Conservation (phyloP, 2,797 vertebrate species). For the Sciaenops ocellatus region DNA sequence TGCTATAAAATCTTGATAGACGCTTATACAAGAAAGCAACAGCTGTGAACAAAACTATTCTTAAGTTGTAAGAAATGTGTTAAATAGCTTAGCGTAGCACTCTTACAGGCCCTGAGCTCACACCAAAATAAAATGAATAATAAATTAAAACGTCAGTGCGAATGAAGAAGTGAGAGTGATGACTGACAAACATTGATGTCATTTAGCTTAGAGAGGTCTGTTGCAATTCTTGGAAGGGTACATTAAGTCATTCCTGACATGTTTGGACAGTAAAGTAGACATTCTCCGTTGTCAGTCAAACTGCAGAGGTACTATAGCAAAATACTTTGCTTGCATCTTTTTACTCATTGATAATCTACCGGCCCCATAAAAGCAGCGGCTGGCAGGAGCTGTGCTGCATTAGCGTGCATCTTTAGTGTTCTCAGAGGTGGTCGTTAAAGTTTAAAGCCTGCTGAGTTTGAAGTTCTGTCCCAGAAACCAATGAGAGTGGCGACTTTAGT, state of each 20-base stretch:
- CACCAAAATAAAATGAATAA: not conserved
- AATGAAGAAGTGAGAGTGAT: conserved; percentile 43
- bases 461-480: conserved; percentile 47
- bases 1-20: no score
- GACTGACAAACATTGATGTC: conserved; percentile 68
- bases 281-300: conserved; percentile 52
- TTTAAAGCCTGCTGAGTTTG: conserved; percentile 70
- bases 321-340: conserved; percentile 47
- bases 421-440: conserved; percentile 68
- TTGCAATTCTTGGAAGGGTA: not conserved
- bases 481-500: conserved; percentile 40
- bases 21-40: not conserved
- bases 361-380: conserved; percentile 46
- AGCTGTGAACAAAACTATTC: not conserved
- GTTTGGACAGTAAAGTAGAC: conserved; percentile 53
- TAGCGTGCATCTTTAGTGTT: conserved; percentile 42
- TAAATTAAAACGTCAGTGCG: not conserved
- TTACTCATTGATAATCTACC: conserved; percentile 52
- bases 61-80: not conserved
- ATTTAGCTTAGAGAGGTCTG: conserved; percentile 3
- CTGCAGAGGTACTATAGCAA: conserved; percentile 29
- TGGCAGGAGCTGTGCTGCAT: conserved; percentile 61
- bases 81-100: not conserved
- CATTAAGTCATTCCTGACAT: conserved; percentile 78
- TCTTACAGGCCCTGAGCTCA: not conserved